These are phyloP conservation scores for Xanthorhoe spadicearia DNA, from an alignment of 2,888 invertebrate species.

Conservation along the genomic window DNA sequence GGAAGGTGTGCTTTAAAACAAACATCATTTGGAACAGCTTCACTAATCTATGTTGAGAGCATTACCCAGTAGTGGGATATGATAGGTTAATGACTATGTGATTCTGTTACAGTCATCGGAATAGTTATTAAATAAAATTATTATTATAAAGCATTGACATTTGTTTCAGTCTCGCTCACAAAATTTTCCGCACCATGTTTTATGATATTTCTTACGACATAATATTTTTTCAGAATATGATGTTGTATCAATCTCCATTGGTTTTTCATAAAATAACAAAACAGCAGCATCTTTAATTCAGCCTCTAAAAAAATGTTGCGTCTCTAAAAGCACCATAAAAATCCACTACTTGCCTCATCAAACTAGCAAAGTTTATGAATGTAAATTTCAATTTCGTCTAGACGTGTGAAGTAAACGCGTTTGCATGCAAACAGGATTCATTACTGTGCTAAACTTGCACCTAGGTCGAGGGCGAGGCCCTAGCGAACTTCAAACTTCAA, in stretches of 20 bases:
- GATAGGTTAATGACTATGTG: too few relatives aligned
- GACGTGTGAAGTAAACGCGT: constrained; percentile 67
- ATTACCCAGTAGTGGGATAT: too few relatives aligned
- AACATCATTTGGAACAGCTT: not conserved
- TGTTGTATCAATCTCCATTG: too few relatives aligned
- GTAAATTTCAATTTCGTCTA: constrained; percentile 74
- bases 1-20: constrained; percentile 32
- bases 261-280: too few relatives aligned
- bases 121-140: too few relatives aligned
- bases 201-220: too few relatives aligned
- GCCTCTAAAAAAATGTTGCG: not conserved
- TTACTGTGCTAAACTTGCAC: constrained; percentile 52
- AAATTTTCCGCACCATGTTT: too few relatives aligned
- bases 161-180: too few relatives aligned
- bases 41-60: not conserved
- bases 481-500: constrained; percentile 31
- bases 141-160: too few relatives aligned
- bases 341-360: constrained; percentile 20
- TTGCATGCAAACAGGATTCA: constrained; percentile 74
- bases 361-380: constrained; percentile 59
- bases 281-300: too few relatives aligned
- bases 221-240: too few relatives aligned
- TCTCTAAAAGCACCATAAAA: constrained; percentile 15
- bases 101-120: too few relatives aligned
- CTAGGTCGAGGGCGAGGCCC: constrained; percentile 30